Conservation (phyloP, 64 coral and sea anemone genomes). For the Trachythela sp. region DNA sequence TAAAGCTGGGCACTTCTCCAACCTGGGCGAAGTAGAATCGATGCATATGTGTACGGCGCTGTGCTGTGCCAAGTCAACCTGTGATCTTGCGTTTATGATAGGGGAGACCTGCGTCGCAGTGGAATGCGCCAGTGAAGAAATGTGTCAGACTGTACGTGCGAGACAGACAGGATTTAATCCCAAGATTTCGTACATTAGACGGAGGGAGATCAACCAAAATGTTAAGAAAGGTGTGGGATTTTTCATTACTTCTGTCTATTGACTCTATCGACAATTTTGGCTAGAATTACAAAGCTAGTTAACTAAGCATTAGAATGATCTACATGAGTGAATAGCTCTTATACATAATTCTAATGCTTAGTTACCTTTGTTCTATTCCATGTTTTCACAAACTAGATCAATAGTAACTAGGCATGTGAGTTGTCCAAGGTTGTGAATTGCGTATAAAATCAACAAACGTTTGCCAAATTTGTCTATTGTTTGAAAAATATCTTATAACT, state of each 20-base stretch:
- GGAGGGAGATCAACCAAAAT: constrained; percentile 35
- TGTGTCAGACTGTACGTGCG: constrained; percentile 73
- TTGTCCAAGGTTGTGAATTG: too few relatives aligned
- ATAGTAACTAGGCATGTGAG: too few relatives aligned
- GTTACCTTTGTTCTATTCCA: too few relatives aligned
- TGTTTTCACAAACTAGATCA: too few relatives aligned
- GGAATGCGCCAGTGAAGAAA: constrained; percentile 79
- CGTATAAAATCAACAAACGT: too few relatives aligned
- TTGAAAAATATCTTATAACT: too few relatives aligned
- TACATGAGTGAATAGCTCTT: too few relatives aligned
- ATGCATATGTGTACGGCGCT: constrained; percentile 97
- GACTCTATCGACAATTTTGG: too few relatives aligned
- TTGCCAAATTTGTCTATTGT: too few relatives aligned
- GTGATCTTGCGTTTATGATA: constrained; percentile 99
- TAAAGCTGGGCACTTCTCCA: constrained; percentile 73
- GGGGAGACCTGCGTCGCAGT: constrained; percentile 76
- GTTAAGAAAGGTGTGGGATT: background rate
- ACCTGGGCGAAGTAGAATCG: constrained; percentile 75
- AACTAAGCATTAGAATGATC: too few relatives aligned
- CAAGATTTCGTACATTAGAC: constrained; percentile 77
- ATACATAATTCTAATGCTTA: too few relatives aligned
- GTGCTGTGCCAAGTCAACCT: constrained; percentile 70
- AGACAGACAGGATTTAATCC: constrained; percentile 70
- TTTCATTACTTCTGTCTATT: background rate
- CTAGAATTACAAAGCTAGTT: too few relatives aligned